A percentile compares a stretch with the other conserved stretches of the same genome.
Conservation (phyloP, 2,113 vertebrate genomes). For the Bubo scandiacus region DNA sequence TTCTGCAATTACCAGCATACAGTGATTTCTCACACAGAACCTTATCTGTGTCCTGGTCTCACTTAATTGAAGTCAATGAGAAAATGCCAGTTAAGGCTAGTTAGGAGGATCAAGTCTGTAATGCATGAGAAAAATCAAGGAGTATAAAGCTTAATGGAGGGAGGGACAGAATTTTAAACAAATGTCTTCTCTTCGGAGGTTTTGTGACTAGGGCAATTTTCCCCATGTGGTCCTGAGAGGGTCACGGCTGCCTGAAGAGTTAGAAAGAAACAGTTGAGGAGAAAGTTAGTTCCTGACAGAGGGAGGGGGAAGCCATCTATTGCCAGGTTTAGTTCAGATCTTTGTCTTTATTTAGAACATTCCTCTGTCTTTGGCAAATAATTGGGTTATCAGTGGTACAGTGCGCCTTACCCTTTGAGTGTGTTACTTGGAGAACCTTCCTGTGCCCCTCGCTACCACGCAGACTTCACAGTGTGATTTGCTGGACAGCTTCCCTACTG, state of each 20-base stretch:
- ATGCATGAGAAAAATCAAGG: not conserved
- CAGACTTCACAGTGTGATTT: not conserved
- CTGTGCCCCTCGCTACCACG: not conserved
- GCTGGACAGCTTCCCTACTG: not conserved
- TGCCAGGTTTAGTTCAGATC: not conserved
- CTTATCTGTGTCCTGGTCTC: conserved; percentile 11
- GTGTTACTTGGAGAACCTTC: not conserved
- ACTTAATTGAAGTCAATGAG: conserved; percentile 38
- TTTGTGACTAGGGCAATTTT: not conserved
- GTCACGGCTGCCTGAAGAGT: not conserved
- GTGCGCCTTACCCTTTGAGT: not conserved
- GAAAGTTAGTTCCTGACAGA: not conserved
- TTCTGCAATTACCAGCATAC: conserved; percentile 17
- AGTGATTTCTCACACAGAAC: conserved; percentile 9
- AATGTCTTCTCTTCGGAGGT: not conserved
- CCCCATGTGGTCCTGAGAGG: not conserved
- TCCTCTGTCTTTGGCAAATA: not conserved
- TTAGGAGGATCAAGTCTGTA: not conserved
- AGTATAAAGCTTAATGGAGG: not conserved
- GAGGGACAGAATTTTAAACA: not conserved
- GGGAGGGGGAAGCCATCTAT: not conserved
- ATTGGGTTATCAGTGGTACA: not conserved
- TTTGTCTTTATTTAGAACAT: not conserved
- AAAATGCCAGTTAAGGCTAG: conserved; percentile 26
- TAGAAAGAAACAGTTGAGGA: not conserved